Percentiles rank a stretch among this genome's conserved stretches.
These are phyloP conservation scores for Lichenostomus cassidix DNA, from an alignment of 2,113 vertebrate species.

Conservation along the genomic window DNA sequence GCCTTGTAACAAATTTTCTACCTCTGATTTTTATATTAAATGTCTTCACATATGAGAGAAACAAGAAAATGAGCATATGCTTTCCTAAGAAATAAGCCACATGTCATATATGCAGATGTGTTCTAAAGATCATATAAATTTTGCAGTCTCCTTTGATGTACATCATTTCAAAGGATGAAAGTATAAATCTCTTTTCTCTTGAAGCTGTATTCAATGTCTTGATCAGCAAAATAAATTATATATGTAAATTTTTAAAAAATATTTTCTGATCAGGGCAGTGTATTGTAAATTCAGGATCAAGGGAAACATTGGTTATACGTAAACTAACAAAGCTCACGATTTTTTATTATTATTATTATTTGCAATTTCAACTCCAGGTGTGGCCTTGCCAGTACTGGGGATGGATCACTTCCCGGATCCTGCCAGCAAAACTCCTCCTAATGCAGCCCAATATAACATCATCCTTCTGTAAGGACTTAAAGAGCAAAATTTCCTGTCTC, in stretches of 20 bases:
- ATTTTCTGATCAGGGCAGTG: not conserved
- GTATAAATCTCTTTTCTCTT: not conserved
- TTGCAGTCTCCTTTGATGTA: not conserved
- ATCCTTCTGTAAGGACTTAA: not conserved
- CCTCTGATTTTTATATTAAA: not conserved
- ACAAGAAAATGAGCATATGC: not conserved
- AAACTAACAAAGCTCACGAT: not conserved
- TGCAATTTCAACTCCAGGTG: not conserved
- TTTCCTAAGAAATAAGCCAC: not conserved
- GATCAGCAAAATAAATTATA: not conserved
- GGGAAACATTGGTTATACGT: not conserved
- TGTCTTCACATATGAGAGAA: not conserved
- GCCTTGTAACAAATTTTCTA: not conserved
- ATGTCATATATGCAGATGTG: not conserved
- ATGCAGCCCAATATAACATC: not conserved
- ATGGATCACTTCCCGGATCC: accelerated
- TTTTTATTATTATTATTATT: not conserved
- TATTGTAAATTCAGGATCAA: not conserved
- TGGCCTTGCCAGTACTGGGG: not conserved
- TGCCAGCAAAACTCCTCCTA: not conserved
- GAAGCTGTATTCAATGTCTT: not conserved
- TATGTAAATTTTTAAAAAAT: not conserved
- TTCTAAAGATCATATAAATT: not conserved
- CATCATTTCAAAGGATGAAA: not conserved
- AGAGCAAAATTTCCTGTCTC: not conserved